phyloP scores from a whole-genome alignment of 2,797 vertebrate genomes.

The Neosilurus mollespiculum region DNA sequence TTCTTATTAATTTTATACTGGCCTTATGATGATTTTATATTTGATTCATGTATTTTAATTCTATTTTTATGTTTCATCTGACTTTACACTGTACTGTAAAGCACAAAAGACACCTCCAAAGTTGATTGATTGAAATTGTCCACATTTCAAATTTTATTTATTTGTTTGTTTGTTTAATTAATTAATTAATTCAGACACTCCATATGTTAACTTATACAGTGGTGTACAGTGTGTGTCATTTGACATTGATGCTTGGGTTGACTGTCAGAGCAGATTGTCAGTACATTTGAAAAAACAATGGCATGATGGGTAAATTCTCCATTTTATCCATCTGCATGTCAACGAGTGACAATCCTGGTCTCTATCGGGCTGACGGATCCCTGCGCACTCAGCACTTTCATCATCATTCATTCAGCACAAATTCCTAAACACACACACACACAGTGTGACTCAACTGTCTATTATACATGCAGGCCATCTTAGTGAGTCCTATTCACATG shows the following conservation, averaged over 20 bases:
- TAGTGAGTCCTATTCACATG: constrained; percentile 8
- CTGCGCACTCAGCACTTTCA: neutral
- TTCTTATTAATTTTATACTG: too few relatives aligned
- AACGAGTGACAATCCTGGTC: constrained; percentile 66
- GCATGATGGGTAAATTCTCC: constrained; percentile 35
- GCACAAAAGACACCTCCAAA: too few relatives aligned
- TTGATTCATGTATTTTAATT: too few relatives aligned
- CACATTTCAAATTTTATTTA: neutral
- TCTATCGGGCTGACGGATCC: constrained; percentile 33
- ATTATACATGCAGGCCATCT: constrained; percentile 13
- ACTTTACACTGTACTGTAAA: neutral
- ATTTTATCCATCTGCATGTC: constrained; percentile 29
- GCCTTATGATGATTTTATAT: too few relatives aligned
- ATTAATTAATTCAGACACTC: constrained; percentile 57
- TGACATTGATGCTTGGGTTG: constrained; percentile 72
- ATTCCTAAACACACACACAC: neutral
- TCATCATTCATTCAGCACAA: neutral
- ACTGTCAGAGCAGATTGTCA: constrained; percentile 70
- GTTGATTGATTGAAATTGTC: neutral
- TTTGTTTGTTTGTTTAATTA: neutral
- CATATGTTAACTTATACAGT: constrained; percentile 62
- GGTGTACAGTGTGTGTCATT: constrained; percentile 53
- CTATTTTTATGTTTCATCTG: too few relatives aligned
- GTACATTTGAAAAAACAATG: constrained; percentile 46
- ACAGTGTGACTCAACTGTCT: constrained; percentile 25